Evolutionary conservation across 1,140 invertebrate genomes (phyloP).

Genomic region (Megathymus violae): DNA sequence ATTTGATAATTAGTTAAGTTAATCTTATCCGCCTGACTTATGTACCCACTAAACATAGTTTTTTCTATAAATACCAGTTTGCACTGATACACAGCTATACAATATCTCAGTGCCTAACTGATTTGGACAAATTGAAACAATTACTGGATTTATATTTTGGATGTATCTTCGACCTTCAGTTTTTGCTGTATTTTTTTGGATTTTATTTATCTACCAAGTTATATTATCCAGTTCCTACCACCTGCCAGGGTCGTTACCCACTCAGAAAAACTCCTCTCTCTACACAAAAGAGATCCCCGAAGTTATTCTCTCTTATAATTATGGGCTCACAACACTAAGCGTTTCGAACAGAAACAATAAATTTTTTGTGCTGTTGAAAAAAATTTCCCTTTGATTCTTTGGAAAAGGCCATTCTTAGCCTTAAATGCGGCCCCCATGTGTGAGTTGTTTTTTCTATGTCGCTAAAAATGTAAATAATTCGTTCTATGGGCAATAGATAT

Average conservation of each 20-base stretch:
- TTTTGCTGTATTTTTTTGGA: conserved; percentile 75
- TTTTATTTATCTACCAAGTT: conserved; percentile 74
- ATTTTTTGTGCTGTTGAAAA: conserved; percentile 70
- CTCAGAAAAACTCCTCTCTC: conserved; percentile 77
- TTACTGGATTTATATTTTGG: conserved; percentile 9
- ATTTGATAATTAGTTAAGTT: conserved; percentile 1
- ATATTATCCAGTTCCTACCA: conserved; percentile 53
- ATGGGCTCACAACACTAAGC: conserved; percentile 73
- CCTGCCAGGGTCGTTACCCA: conserved; percentile 81
- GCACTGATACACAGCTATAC: too few relatives aligned
- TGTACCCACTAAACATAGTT: too few relatives aligned
- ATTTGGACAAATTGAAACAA: neutral
- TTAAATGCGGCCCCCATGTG: conserved; percentile 57
- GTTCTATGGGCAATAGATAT: conserved; percentile 42
- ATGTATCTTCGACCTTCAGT: conserved; percentile 53
- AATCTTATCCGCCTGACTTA: neutral
- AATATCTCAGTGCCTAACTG: neutral
- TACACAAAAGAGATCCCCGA: conserved; percentile 78
- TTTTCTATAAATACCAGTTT: too few relatives aligned
- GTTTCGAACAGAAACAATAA: conserved; percentile 62
- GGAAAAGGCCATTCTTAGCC: conserved; percentile 62
- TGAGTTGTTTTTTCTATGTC: conserved; percentile 62
- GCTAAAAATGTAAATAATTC: conserved; percentile 78
- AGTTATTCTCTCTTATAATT: conserved; percentile 82
- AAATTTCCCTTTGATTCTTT: conserved; percentile 69